Conservation (phyloP, 2,888 invertebrate genomes). For the Syrista parreyssii region DNA sequence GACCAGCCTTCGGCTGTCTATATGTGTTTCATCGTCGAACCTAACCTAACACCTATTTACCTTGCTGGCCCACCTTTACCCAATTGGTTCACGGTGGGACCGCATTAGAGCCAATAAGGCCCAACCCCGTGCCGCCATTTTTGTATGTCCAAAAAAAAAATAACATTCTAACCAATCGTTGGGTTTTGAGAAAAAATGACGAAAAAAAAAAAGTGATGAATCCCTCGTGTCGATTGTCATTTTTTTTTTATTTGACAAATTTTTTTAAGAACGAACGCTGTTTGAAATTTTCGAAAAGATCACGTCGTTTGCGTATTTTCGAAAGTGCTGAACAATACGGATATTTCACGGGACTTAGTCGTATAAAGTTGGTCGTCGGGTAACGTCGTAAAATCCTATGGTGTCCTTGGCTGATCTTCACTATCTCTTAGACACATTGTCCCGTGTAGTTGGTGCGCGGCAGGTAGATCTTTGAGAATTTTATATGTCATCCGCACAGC, state of each 20-base stretch:
- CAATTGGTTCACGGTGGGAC: neutral
- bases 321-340: constrained; percentile 16
- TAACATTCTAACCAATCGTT: neutral
- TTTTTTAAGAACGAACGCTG: neutral
- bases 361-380: constrained; percentile 45
- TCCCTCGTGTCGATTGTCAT: neutral
- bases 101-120: neutral
- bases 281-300: neutral
- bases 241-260: neutral
- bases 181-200: neutral
- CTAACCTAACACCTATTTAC: neutral
- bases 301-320: too few relatives aligned
- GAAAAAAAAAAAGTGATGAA: neutral
- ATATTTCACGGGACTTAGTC: constrained; percentile 50
- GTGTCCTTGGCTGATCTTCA: constrained; percentile 32
- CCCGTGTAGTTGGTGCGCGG: neutral
- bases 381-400: constrained; percentile 38
- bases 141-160: neutral
- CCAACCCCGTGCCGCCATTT: neutral
- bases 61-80: neutral
- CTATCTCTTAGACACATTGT: neutral
- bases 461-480: neutral
- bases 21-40: neutral
- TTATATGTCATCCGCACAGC: neutral
- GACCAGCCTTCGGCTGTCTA: neutral